These are phyloP conservation scores for Lagria hirta DNA, from an alignment of 2,888 invertebrate genomes.

Conservation along the genomic window DNA sequence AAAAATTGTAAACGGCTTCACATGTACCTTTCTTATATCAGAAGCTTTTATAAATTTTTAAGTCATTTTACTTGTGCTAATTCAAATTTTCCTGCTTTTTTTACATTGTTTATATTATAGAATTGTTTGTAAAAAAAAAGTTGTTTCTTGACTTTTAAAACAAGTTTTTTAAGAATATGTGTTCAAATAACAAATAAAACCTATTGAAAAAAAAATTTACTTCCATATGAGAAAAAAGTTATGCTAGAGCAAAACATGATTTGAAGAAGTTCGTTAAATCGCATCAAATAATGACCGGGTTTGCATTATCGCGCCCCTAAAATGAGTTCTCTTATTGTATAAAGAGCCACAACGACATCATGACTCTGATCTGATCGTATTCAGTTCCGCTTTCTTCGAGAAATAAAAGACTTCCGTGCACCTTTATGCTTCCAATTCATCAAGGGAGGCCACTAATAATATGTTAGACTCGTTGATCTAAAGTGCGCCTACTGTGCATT, in stretches of 20 bases:
- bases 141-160: too few species aligned
- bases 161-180: too few species aligned
- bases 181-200: too few species aligned
- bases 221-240: too few species aligned
- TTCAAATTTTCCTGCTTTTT: too few species aligned
- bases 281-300: conserved; percentile 44
- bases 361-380: conserved; percentile 52
- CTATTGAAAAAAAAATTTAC: background rate
- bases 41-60: too few species aligned
- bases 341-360: conserved; percentile 47
- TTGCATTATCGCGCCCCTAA: conserved; percentile 32
- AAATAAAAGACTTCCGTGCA: conserved; percentile 54
- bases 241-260: too few species aligned
- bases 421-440: conserved; percentile 50
- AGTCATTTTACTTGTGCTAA: too few species aligned
- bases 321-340: conserved; percentile 31
- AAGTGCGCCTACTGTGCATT: conserved; percentile 47
- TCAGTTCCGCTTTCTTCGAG: conserved; percentile 49
- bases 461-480: conserved; percentile 48
- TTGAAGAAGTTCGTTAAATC: conserved; percentile 46
- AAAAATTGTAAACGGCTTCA: too few species aligned
- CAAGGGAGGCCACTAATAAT: conserved; percentile 52
- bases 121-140: too few species aligned
- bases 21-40: too few species aligned
- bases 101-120: too few species aligned